Evolutionary conservation across 2,113 vertebrate species (phyloP).

Genomic region (Elachura formosa): DNA sequence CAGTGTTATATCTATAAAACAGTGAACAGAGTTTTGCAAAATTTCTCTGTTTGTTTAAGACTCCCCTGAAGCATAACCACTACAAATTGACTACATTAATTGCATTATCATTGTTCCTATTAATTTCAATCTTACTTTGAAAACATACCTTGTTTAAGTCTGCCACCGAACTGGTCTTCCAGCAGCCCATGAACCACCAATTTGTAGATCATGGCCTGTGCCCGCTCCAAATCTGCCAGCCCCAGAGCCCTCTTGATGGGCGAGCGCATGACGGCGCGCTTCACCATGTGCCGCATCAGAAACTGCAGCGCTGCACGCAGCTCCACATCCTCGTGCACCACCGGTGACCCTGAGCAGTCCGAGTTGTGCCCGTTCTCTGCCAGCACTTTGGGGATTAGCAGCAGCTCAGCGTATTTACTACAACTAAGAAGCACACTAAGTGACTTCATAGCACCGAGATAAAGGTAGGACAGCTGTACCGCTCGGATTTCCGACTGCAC

Average conservation of each 20-base stretch:
- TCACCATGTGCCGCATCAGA: slow-evolving; percentile 97
- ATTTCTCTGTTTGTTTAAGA: neutral
- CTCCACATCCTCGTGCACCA: slow-evolving; percentile 89
- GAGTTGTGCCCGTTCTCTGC: slow-evolving; percentile 92
- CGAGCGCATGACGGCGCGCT: slow-evolving; percentile 92
- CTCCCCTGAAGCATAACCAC: neutral
- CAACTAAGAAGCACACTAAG: slow-evolving; percentile 93
- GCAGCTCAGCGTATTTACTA: slow-evolving; percentile 93
- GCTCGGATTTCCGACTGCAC: slow-evolving; percentile 90
- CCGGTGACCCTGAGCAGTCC: slow-evolving; percentile 80
- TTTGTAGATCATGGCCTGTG: slow-evolving; percentile 97
- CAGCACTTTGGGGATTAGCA: slow-evolving; percentile 90
- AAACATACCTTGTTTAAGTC: slow-evolving; percentile 78
- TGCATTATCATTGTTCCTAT: neutral
- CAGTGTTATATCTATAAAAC: neutral
- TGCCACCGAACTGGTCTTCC: slow-evolving; percentile 86
- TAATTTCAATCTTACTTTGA: neutral
- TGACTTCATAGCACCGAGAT: slow-evolving; percentile 95
- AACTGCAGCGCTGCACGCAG: slow-evolving; percentile 93
- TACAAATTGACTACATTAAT: neutral
- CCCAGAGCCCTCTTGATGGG: slow-evolving; percentile 91
- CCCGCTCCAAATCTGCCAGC: slow-evolving; percentile 90
- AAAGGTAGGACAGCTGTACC: slow-evolving; percentile 93
- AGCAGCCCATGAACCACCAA: slow-evolving; percentile 88
- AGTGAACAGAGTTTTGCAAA: neutral